Base-by-base conservation (phyloP, 1,140 invertebrate species). In the Pissodes strobi region DNA sequence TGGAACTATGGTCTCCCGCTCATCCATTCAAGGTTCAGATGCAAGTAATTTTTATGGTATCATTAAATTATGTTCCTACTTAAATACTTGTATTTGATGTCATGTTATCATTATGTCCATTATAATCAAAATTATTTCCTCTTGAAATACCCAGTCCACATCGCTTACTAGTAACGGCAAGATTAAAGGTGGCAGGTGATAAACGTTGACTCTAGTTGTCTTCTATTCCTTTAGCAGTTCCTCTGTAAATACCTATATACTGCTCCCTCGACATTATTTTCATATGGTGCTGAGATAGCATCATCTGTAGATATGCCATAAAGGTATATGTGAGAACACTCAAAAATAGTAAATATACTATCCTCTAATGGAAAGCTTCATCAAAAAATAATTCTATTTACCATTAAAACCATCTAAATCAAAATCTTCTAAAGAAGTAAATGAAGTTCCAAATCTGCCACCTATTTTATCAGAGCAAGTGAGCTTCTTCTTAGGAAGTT, bases 161-260 rank as follows among this genome's bases (percentile, higher is more conserved):
- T 4, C 84, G 81, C 51, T 69, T 74, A 0, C 82, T 69, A 60
- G 2, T 23, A 64, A 9, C 22, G 1, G 10, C 3, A 58, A 52
- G 51, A n/a, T 78, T 49, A 34, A 55, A 80, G 77, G 74, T 75
- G 78, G 21, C 74, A 67, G 15, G 58, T 25, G 17, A 69, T 72
- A 57, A 74, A 72, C 46, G 72, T 69, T 34, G 70, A 49, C 74
- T 59, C 66, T 68, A 62, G 37, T 27, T 65, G 34, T 43, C 73
- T 66, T 63, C 75, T 68, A 86, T 52, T 8, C 88, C 88, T 5
- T 82, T 74, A 17, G 75, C 74, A 23, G 82, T 73, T 1, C 87
- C 87, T 66, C 82, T 80, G 61, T 86, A 89, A 58, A 90, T 83
- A n/a, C n/a, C n/a, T n/a, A 58, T 88, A 88, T 6, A 90, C 82